Conservation (phyloP, 2,888 invertebrate genomes). For the Didymodactylos carnosus region DNA sequence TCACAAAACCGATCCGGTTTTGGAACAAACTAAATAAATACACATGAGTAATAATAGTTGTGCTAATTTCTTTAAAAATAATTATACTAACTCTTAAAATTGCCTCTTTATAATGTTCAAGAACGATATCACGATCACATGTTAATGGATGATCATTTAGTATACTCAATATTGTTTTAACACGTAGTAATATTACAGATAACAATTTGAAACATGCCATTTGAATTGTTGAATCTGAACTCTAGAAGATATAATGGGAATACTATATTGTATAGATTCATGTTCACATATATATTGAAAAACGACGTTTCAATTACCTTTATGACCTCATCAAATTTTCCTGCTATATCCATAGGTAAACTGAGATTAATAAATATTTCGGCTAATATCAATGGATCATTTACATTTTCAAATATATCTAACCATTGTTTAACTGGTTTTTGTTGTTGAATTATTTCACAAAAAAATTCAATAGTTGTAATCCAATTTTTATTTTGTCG, state of each 20-base stretch:
- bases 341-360: neutral
- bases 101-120: neutral
- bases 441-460: neutral
- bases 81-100: neutral
- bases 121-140: neutral
- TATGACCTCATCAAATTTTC: neutral
- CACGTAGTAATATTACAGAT: neutral
- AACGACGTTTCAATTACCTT: too few relatives aligned
- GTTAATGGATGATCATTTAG: neutral
- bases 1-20: neutral
- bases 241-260: too few relatives aligned
- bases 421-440: neutral
- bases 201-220: neutral
- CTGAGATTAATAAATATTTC: neutral
- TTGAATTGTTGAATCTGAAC: neutral
- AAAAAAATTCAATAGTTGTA: neutral
- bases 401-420: neutral
- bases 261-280: too few relatives aligned
- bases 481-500: neutral
- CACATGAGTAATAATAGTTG: neutral
- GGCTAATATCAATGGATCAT: neutral
- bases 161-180: neutral
- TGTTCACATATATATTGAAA: too few relatives aligned
- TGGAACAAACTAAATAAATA: neutral
- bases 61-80: neutral